A percentile compares a stretch with the other conserved stretches of the same genome.
These are phyloP conservation scores for Blastobasis adustella DNA, from an alignment of 2,888 invertebrate genomes.

Conservation along the genomic window DNA sequence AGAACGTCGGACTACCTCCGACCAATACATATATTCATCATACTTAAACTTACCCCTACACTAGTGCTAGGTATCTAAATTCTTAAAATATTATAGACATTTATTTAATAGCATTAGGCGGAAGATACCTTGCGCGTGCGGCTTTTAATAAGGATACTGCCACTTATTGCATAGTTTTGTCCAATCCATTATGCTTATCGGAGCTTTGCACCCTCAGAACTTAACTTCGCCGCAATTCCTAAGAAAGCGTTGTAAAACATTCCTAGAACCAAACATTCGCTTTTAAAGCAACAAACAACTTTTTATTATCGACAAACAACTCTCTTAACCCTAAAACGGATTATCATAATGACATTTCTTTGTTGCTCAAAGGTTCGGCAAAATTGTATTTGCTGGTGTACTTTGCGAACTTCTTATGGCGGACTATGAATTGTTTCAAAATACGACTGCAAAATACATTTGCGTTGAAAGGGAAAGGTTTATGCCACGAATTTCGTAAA, in stretches of 20 bases:
- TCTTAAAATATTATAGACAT: no score
- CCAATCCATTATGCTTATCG: no score
- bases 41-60: no score
- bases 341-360: slow-evolving; percentile 58
- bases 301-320: slow-evolving; percentile 31
- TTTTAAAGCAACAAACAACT: background rate
- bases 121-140: no score
- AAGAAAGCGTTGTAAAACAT: background rate
- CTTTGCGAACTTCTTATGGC: background rate
- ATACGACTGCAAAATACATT: slow-evolving; percentile 2
- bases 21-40: no score
- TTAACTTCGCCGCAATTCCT: no score
- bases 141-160: no score
- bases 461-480: slow-evolving; percentile 11
- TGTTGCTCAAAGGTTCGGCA: slow-evolving; percentile 24
- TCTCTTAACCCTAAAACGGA: slow-evolving; percentile 44
- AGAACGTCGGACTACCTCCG: no score
- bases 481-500: slow-evolving; percentile 13
- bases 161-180: no score
- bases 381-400: background rate
- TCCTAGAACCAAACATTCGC: slow-evolving; percentile 10
- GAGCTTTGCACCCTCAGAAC: no score
- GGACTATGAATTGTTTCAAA: slow-evolving; percentile 1
- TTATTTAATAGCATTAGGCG: no score
- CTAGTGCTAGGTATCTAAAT: no score